Conservation (phyloP, 2,888 invertebrate genomes). For the Eremobia ochroleuca region DNA sequence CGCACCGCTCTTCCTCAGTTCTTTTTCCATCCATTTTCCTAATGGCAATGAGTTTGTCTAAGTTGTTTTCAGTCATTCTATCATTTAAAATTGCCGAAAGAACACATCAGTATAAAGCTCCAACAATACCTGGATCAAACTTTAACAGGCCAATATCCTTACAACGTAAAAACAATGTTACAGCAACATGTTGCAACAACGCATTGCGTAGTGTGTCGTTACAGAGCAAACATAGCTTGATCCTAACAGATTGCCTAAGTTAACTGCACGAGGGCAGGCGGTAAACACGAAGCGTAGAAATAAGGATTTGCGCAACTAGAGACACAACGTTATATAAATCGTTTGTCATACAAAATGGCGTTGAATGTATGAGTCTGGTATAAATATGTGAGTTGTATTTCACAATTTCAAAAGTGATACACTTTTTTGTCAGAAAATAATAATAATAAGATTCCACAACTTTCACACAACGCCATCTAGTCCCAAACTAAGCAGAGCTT, state of each 20-base stretch:
- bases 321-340: constrained; percentile 9
- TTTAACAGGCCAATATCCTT: no score
- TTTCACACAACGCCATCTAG: no score
- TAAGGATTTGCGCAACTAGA: constrained; percentile 38
- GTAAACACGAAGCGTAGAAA: constrained; percentile 42
- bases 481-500: no score
- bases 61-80: not conserved
- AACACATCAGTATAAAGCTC: not conserved
- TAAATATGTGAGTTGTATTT: not conserved
- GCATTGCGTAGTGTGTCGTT: constrained; percentile 10
- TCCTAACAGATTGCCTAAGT: constrained; percentile 35
- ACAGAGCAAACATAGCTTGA: constrained; percentile 17
- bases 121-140: not conserved
- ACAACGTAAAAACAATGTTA: not conserved
- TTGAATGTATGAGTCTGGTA: not conserved
- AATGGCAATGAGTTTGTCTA: not conserved
- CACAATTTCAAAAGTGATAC: not conserved
- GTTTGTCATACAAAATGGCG: constrained; percentile 28
- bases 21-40: not conserved
- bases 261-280: constrained; percentile 19
- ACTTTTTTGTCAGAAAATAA: not conserved
- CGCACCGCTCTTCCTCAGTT: not conserved
- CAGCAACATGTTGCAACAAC: constrained; percentile 6
- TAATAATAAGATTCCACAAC: no score
- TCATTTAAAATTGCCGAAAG: not conserved